These are phyloP conservation scores for Ictalurus furcatus DNA, from an alignment of 2,113 vertebrate species.

Conservation along the genomic window DNA sequence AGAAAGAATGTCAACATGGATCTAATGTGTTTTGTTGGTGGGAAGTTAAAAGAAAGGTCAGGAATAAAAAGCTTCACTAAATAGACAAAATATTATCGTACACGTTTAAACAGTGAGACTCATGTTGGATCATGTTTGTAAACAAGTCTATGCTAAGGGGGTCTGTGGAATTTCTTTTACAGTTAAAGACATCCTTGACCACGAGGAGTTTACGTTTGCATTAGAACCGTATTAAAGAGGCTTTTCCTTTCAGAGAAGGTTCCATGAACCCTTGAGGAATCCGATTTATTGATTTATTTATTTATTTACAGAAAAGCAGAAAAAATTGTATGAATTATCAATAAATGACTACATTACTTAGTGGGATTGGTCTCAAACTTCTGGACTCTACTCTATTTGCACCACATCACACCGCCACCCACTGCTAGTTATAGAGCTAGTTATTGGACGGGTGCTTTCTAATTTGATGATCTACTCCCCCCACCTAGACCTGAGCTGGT, in stretches of 20 bases:
- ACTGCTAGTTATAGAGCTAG: constrained; percentile 12
- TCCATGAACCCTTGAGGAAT: neutral
- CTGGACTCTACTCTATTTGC: constrained; percentile 19
- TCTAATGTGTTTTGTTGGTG: neutral
- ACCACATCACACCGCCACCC: neutral
- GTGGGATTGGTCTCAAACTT: neutral
- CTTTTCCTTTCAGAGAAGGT: neutral
- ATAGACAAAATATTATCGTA: neutral
- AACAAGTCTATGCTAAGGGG: neutral
- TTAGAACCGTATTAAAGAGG: neutral
- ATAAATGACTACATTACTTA: neutral
- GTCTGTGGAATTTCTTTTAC: neutral
- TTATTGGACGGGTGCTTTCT: constrained; percentile 10
- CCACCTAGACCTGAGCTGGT: neutral
- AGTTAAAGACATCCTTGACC: neutral
- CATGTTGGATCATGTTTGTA: neutral
- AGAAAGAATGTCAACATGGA: neutral
- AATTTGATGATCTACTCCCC: constrained; percentile 18
- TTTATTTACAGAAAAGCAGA: neutral
- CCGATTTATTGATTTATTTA: neutral
- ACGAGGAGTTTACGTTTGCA: too few species aligned
- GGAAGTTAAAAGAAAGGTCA: neutral
- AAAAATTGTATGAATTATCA: neutral
- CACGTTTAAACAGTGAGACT: neutral
- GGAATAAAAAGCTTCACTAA: neutral